Percentiles rank a stretch among this genome's conserved stretches.
Evolutionary conservation across 2,797 vertebrate species (phyloP).

Genomic region (Orestias chungarensis): DNA sequence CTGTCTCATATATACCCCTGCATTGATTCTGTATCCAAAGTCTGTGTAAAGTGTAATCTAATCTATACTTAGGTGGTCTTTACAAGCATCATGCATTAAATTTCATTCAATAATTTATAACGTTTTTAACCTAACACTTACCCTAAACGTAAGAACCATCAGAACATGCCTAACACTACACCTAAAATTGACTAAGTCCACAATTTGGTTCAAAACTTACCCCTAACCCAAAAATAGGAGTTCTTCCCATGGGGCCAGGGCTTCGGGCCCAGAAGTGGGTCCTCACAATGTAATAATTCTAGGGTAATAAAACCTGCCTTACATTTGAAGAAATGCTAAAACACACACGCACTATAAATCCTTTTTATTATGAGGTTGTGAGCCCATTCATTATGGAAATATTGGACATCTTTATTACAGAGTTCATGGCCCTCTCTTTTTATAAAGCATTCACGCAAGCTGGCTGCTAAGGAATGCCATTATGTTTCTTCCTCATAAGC

Average conservation of each 20-base stretch:
- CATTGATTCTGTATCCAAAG: background rate
- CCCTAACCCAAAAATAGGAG: too few species aligned
- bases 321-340: background rate
- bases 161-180: too few species aligned
- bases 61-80: background rate
- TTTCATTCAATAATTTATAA: too few species aligned
- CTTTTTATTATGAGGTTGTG: constrained; percentile 43
- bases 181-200: too few species aligned
- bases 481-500: constrained; percentile 45
- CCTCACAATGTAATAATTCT: too few species aligned
- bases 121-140: too few species aligned
- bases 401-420: constrained; percentile 53
- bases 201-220: too few species aligned
- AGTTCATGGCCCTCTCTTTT: constrained; percentile 38
- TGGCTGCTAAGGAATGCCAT: constrained; percentile 33
- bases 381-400: constrained; percentile 57
- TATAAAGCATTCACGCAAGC: constrained; percentile 62
- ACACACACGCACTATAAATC: constrained; percentile 32
- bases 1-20: background rate
- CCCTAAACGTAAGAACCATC: too few species aligned
- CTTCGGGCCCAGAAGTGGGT: background rate
- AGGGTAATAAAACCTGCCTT: background rate
- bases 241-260: too few species aligned
- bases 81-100: too few species aligned
- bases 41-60: background rate